Conservation (phyloP, 1,140 invertebrate genomes). For the Bombyx mandarina region DNA sequence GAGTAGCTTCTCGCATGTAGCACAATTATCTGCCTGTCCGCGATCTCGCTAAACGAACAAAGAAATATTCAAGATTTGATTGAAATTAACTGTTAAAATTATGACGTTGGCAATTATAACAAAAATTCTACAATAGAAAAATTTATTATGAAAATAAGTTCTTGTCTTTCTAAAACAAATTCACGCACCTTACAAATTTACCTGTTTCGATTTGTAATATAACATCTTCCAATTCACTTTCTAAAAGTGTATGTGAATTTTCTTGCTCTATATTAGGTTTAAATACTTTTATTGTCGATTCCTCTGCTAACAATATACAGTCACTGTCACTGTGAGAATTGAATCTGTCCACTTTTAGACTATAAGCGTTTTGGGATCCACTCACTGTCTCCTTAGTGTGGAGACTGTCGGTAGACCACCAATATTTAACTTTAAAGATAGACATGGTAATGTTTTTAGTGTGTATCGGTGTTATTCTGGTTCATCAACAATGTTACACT, state of each 20-base stretch:
- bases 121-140: background rate
- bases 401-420: conserved; percentile 51
- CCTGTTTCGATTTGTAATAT: conserved; percentile 54
- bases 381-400: conserved; percentile 24
- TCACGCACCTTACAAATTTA: conserved; percentile 47
- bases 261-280: conserved; percentile 35
- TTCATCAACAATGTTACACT: no score
- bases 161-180: background rate
- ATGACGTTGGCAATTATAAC: background rate
- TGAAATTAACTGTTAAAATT: background rate
- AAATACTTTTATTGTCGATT: conserved; percentile 40
- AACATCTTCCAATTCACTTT: conserved; percentile 34
- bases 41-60: conserved; percentile 27
- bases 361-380: conserved; percentile 35
- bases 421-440: conserved; percentile 57
- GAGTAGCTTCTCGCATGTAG: conserved; percentile 49
- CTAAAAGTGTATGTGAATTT: conserved; percentile 33
- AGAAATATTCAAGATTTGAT: background rate
- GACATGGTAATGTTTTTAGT: conserved; percentile 7
- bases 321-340: conserved; percentile 49
- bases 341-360: conserved; percentile 57
- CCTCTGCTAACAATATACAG: conserved; percentile 43
- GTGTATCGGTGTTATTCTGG: background rate
- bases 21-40: conserved; percentile 50
- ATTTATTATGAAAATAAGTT: no score